Conservation (phyloP, 2,888 invertebrate species). For the Acanthosepion lycidas region DNA sequence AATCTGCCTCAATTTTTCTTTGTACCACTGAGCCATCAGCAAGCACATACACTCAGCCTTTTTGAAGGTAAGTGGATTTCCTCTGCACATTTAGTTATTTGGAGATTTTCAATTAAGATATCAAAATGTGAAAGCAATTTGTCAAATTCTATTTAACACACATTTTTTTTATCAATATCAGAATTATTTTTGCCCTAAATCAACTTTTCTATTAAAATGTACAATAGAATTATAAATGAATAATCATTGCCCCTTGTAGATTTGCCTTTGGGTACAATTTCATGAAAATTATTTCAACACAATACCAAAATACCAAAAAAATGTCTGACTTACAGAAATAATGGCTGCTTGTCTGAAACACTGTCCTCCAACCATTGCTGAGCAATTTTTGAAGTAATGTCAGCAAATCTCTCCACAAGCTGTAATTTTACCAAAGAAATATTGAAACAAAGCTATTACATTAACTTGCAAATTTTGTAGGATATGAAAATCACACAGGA, state of each 20-base stretch:
- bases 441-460: constrained; percentile 36
- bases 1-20: too few species aligned
- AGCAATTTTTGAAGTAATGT: constrained; percentile 73
- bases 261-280: neutral
- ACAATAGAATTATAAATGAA: too few species aligned
- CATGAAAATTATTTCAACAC: neutral
- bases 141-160: neutral
- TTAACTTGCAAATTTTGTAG: too few species aligned
- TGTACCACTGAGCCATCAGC: too few species aligned
- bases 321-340: constrained; percentile 50
- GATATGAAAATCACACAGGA: too few species aligned
- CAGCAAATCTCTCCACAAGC: constrained; percentile 75
- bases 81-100: too few species aligned
- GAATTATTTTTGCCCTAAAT: too few species aligned
- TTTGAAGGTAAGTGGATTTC: too few species aligned
- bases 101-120: too few species aligned
- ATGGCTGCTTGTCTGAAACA: constrained; percentile 53
- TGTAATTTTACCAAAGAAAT: constrained; percentile 58
- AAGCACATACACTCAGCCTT: too few species aligned
- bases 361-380: constrained; percentile 78
- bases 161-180: neutral
- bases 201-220: too few species aligned
- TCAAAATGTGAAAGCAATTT: too few species aligned
- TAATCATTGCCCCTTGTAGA: neutral
- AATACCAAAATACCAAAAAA: neutral